Evolutionary conservation across 2,797 vertebrate species (phyloP).

Genomic region (Pseudomugil tenellus): DNA sequence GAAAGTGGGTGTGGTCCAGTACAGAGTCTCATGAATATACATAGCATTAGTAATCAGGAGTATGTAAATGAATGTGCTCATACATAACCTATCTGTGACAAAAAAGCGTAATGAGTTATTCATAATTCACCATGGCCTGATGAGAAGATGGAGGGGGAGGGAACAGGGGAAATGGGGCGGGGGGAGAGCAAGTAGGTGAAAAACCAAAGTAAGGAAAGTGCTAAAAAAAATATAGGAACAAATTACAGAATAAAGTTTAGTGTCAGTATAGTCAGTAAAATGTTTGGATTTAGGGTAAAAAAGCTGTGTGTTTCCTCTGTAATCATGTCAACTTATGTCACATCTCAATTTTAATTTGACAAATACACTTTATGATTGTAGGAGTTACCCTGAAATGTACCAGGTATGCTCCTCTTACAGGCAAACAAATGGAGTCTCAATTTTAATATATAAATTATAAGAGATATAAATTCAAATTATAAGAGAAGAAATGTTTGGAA

Average conservation of each 20-base stretch:
- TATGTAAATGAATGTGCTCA: constrained; percentile 80
- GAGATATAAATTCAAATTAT: neutral
- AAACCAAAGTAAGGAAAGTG: constrained; percentile 52
- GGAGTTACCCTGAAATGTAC: too few species aligned
- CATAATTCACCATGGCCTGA: constrained; percentile 76
- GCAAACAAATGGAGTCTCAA: neutral
- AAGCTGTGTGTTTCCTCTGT: neutral
- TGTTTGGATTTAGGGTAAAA: neutral
- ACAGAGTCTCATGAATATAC: constrained; percentile 76
- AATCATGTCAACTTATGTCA: neutral
- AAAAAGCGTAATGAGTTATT: constrained; percentile 81
- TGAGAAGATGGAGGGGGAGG: constrained; percentile 44
- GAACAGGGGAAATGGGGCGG: constrained; percentile 17
- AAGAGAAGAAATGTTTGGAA: neutral
- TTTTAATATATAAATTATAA: too few species aligned
- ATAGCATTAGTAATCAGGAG: constrained; percentile 73
- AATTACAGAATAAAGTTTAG: constrained; percentile 43
- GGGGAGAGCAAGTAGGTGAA: constrained; percentile 40
- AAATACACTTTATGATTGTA: neutral
- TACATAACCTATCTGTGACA: constrained; percentile 75
- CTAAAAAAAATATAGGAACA: too few species aligned
- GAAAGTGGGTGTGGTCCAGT: constrained; percentile 68
- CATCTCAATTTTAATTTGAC: neutral
- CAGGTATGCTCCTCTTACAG: too few species aligned
- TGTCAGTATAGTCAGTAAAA: neutral